Conservation (phyloP, 2,797 vertebrate genomes). For the Sebastes baramenuke region DNA sequence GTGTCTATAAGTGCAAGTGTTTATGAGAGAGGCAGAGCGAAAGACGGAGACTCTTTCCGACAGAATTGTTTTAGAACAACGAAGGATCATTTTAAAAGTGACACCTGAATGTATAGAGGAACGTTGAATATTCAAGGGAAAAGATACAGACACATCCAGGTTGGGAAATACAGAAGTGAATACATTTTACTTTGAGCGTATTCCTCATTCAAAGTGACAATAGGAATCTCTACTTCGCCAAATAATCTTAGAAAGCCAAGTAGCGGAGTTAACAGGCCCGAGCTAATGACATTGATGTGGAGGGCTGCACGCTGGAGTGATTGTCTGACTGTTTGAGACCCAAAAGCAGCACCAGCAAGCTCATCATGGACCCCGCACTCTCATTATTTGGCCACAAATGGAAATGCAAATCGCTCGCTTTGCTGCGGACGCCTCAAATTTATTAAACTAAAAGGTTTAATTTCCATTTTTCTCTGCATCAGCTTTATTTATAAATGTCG, state of each 20-base stretch:
- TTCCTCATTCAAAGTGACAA: constrained; percentile 46
- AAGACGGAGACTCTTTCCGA: constrained; percentile 46
- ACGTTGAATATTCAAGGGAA: constrained; percentile 50
- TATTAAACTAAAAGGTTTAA: constrained; percentile 99
- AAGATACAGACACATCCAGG: constrained; percentile 10
- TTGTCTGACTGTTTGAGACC: constrained; percentile 80
- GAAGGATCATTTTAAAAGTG: constrained; percentile 55
- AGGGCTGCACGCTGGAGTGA: constrained; percentile 75
- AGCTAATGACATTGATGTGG: constrained; percentile 79
- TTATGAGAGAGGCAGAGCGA: constrained; percentile 22
- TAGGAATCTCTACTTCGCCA: constrained; percentile 58
- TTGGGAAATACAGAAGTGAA: constrained; percentile 19
- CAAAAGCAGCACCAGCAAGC: constrained; percentile 77
- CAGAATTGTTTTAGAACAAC: constrained; percentile 52
- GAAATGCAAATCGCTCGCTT: constrained; percentile 97
- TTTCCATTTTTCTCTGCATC: constrained; percentile 99
- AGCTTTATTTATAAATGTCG: constrained; percentile 99
- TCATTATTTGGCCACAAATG: constrained; percentile 92
- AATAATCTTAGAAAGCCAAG: constrained; percentile 71
- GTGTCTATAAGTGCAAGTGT: constrained; percentile 33
- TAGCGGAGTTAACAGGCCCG: constrained; percentile 70
- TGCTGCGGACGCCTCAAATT: constrained; percentile 91
- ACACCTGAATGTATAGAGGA: constrained; percentile 41
- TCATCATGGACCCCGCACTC: constrained; percentile 81
- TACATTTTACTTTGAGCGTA: constrained; percentile 28